Conservation (phyloP, 2,888 invertebrate genomes). For the Dasypogon diadema region DNA sequence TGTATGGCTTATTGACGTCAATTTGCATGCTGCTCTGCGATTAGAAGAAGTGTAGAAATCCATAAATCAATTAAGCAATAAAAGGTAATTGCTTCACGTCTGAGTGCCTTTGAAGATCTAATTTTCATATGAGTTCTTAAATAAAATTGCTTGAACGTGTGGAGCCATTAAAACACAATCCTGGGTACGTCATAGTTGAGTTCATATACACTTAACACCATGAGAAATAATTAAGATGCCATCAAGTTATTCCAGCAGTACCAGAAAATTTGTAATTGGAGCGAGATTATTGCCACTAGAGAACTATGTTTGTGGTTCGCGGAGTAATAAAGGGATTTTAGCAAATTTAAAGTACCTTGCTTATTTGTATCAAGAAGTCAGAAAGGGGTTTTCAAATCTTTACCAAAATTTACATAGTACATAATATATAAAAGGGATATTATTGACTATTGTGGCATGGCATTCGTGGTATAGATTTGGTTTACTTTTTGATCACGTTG, state of each 20-base stretch:
- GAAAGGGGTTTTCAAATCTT: too few relatives aligned
- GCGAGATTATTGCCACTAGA: constrained; percentile 30
- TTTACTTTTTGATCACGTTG: too few relatives aligned
- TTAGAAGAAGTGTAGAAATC: constrained; percentile 36
- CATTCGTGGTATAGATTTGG: too few relatives aligned
- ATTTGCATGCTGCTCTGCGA: constrained; percentile 12
- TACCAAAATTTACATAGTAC: too few relatives aligned
- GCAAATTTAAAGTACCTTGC: not conserved
- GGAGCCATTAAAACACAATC: not conserved
- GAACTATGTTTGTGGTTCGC: constrained; percentile 10
- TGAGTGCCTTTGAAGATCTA: constrained; percentile 14
- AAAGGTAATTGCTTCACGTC: constrained; percentile 39
- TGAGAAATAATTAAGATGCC: constrained; percentile 46
- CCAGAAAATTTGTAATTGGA: constrained; percentile 44
- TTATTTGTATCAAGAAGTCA: too few relatives aligned
- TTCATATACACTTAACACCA: constrained; percentile 25
- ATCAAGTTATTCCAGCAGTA: constrained; percentile 37
- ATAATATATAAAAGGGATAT: too few relatives aligned
- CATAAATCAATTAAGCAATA: constrained; percentile 45
- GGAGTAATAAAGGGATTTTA: constrained; percentile 26
- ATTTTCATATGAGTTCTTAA: not conserved
- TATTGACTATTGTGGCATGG: too few relatives aligned
- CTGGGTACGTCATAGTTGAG: constrained; percentile 17
- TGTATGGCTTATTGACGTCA: not conserved
- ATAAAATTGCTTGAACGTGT: constrained; percentile 17